A percentile compares a stretch with the other conserved stretches of the same genome.
phyloP scores from a whole-genome alignment of 2,797 vertebrate species.

The Paguma larvata region DNA sequence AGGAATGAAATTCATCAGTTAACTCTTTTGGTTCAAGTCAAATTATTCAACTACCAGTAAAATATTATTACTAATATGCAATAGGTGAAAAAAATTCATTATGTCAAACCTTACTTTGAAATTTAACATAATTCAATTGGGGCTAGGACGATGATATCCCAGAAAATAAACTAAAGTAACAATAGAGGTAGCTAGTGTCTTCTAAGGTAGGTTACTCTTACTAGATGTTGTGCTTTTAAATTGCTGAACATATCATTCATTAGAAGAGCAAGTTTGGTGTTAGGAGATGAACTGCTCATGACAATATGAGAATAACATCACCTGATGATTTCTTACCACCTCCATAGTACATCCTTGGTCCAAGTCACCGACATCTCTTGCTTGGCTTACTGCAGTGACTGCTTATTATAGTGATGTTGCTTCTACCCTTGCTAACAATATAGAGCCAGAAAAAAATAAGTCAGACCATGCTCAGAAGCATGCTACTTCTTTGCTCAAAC shows the following conservation, averaged over 20 bases:
- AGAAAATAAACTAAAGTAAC: not conserved
- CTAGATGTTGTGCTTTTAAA: not conserved
- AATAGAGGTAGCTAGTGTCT: not conserved
- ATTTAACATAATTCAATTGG: not conserved
- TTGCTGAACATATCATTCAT: not conserved
- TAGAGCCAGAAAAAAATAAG: slow-evolving; percentile 8
- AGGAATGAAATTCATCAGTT: not conserved
- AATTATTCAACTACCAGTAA: slow-evolving; percentile 29
- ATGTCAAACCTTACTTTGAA: not conserved
- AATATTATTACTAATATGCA: not conserved
- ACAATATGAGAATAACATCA: not conserved
- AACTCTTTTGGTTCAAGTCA: slow-evolving; percentile 32
- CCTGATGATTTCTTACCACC: not conserved
- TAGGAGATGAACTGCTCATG: not conserved
- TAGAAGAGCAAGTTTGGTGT: not conserved
- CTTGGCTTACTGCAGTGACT: not conserved
- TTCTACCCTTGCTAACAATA: not conserved
- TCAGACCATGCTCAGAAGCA: no score
- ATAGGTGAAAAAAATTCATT: not conserved
- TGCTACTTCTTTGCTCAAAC: not conserved
- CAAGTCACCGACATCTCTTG: not conserved
- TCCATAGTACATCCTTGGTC: not conserved
- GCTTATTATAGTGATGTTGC: not conserved
- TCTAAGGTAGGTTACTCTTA: not conserved
- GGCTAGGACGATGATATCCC: not conserved